Conservation (phyloP, 2,113 vertebrate species). For the Halichoeres trimaculatus region DNA sequence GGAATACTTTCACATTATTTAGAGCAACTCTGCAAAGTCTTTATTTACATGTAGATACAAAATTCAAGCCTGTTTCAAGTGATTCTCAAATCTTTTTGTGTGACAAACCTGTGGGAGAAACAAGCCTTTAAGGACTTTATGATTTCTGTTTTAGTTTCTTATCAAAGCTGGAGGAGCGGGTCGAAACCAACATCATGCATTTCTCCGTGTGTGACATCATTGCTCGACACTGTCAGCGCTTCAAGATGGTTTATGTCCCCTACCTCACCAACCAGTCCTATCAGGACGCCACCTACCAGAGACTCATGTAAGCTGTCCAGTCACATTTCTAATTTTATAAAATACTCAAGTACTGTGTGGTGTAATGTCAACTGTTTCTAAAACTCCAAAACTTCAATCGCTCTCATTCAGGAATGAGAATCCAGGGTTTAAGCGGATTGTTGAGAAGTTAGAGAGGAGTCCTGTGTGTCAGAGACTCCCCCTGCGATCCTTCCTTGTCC, state of each 20-base stretch:
- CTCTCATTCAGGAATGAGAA: conserved; percentile 85
- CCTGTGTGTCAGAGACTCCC: conserved; percentile 93
- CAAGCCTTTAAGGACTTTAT: neutral
- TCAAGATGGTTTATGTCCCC: conserved; percentile 92
- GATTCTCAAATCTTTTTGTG: neutral
- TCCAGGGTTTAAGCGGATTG: conserved; percentile 86
- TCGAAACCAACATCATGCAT: conserved; percentile 89
- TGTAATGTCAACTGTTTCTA: neutral
- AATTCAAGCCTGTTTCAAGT: rapidly evolving
- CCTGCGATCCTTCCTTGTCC: conserved; percentile 96
- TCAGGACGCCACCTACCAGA: conserved; percentile 94
- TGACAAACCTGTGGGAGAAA: neutral
- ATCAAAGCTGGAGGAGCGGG: conserved; percentile 91
- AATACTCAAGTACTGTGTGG: too few relatives aligned
- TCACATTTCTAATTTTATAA: neutral
- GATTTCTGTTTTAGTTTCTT: conserved; percentile 86
- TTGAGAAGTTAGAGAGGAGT: conserved; percentile 91
- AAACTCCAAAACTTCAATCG: neutral
- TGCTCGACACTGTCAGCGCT: conserved; percentile 86
- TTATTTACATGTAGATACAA: neutral
- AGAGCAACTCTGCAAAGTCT: neutral
- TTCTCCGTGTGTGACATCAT: conserved; percentile 95
- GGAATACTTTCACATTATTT: conserved; percentile 8
- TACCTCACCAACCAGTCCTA: conserved; percentile 99
- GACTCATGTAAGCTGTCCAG: conserved; percentile 87